These are phyloP conservation scores for Marmota monax DNA, from an alignment of 2,113 vertebrate species.

Conservation along the genomic window DNA sequence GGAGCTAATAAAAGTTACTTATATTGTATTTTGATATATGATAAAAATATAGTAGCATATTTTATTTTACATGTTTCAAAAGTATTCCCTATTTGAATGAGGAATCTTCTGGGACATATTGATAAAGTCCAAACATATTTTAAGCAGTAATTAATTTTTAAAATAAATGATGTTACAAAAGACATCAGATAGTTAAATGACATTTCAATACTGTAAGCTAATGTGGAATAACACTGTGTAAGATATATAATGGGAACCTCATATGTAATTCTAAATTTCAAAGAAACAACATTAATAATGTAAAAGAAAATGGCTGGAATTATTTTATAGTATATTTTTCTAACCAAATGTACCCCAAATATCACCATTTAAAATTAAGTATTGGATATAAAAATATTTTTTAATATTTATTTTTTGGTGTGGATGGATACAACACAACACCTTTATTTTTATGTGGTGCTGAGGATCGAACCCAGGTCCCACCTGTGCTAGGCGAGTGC, in stretches of 20 bases:
- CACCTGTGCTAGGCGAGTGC: too few species aligned
- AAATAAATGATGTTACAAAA: conserved; percentile 15
- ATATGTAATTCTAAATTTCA: not conserved
- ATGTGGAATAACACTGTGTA: not conserved
- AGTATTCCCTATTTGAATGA: not conserved
- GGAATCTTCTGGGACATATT: not conserved
- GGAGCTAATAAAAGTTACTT: not conserved
- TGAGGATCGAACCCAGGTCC: too few species aligned
- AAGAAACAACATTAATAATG: not conserved
- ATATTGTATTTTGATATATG: not conserved
- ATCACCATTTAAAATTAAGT: not conserved
- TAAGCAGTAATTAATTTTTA: not conserved
- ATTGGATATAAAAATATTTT: not conserved
- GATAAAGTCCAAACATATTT: not conserved
- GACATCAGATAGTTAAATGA: not conserved
- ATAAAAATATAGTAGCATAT: not conserved
- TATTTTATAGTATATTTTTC: conserved; percentile 18
- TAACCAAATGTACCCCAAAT: not conserved
- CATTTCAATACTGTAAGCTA: not conserved
- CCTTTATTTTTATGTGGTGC: too few species aligned
- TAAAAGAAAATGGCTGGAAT: not conserved
- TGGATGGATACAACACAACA: too few species aligned
- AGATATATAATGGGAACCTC: not conserved
- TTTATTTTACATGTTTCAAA: conserved; percentile 11
- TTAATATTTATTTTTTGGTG: too few species aligned